Evolutionary conservation across 1,140 invertebrate species (phyloP), one percentile per base, ranked within the genome.

Genomic region (Nebria ingens): DNA sequence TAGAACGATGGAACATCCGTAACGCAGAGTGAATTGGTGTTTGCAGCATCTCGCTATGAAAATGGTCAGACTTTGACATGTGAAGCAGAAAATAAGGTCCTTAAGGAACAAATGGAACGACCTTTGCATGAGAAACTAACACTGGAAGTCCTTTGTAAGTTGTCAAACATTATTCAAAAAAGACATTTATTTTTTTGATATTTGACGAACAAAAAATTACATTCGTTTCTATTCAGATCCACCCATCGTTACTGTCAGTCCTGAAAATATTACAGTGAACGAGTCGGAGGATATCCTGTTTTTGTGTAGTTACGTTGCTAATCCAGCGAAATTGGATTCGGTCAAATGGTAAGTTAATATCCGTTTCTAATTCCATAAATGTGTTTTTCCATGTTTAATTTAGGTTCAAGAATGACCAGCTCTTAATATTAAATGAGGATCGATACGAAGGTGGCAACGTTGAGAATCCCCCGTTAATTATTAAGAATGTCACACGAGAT

Each of bases 121-220:
- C 84, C 87, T 0, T 80, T 91, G 65, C 76, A 82, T 53, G 79
- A 81, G 21, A 76, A 77, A 1, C 73, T 79, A 11, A 81, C 80
- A 49, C 74, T 92, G 51, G 84, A 90, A 75, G 86, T 92, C 55
- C 78, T 86, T 68, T 92, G 89, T 92, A 81, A 88, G 87, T 85
- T 45, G 6, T 34, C 25, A n/a, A 6, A 34, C 25, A 21, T 53
- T 29, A 6, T 6, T 29, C 4, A 6, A 29, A 29, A 29, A 6
- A 6, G 25, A 4, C 21, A n/a, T n/a, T n/a, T n/a, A 40, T 19
- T 51, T 51, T 56, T 40, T 29, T 53, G 19, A 25, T 45, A 53
- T 12, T 52, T 57, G 9, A 49, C 17, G 9, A 6, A 6, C 6
- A 49, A 12, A 13, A 4, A 49, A 49, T 6, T 49, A 19, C 4